phyloP scores from a whole-genome alignment of 2,888 invertebrate genomes.

The Oconnorella tubifera region DNA sequence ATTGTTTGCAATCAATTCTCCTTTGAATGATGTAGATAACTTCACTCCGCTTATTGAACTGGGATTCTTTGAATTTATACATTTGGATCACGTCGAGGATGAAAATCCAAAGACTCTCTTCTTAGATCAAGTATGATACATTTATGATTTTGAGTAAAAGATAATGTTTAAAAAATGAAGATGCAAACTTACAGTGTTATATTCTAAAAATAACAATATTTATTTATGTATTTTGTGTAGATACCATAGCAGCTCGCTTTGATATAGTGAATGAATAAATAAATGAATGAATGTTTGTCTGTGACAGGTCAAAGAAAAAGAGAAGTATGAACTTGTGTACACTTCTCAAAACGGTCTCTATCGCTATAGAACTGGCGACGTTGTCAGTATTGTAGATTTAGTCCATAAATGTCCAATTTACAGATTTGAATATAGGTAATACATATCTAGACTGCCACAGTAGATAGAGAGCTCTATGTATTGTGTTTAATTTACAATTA shows the following conservation, averaged over 20 bases:
- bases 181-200: background rate
- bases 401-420: slow-evolving; percentile 50
- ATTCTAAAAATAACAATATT: too few relatives aligned
- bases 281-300: too few relatives aligned
- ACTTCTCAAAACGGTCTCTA: slow-evolving; percentile 37
- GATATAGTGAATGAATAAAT: too few relatives aligned
- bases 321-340: slow-evolving; percentile 37
- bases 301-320: too few relatives aligned
- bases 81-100: slow-evolving; percentile 34
- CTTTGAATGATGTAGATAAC: slow-evolving; percentile 21
- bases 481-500: too few relatives aligned
- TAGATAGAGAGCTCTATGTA: too few relatives aligned
- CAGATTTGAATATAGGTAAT: slow-evolving; percentile 52
- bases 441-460: too few relatives aligned
- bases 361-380: slow-evolving; percentile 38
- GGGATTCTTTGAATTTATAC: slow-evolving; percentile 36
- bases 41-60: slow-evolving; percentile 23
- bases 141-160: background rate
- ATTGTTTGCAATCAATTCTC: slow-evolving; percentile 40
- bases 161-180: background rate
- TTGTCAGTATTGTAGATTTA: slow-evolving; percentile 39
- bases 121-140: slow-evolving; percentile 36
- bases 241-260: too few relatives aligned
- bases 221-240: too few relatives aligned
- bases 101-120: slow-evolving; percentile 47